These are phyloP conservation scores for Apantesis nais DNA, from an alignment of 2,888 invertebrate genomes.

Conservation along the genomic window DNA sequence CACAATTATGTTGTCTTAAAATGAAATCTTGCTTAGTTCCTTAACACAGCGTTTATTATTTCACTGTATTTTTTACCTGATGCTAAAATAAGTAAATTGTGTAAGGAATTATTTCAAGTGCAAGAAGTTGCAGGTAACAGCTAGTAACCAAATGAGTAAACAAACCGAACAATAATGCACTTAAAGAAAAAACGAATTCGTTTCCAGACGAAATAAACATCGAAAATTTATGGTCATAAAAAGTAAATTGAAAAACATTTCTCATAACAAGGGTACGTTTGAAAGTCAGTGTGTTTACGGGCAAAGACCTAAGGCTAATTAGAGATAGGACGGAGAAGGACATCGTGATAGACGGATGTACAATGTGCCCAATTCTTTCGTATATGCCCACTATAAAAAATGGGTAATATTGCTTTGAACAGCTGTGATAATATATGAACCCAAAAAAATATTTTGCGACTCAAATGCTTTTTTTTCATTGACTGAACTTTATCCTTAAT, in stretches of 20 bases:
- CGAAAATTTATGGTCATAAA: conserved; percentile 55
- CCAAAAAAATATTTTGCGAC: too few species aligned
- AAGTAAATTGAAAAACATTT: conserved; percentile 75
- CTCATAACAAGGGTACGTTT: conserved; percentile 71
- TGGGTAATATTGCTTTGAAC: not conserved
- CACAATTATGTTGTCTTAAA: too few species aligned
- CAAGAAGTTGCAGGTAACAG: not conserved
- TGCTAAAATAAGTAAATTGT: too few species aligned
- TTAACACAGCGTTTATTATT: too few species aligned
- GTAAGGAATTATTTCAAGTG: too few species aligned
- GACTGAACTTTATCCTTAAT: too few species aligned
- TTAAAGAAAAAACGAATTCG: not conserved
- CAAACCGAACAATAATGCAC: conserved; percentile 3
- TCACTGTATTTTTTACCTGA: too few species aligned
- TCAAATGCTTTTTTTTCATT: too few species aligned
- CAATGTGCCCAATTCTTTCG: conserved; percentile 26
- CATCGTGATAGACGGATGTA: conserved; percentile 41
- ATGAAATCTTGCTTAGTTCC: too few species aligned
- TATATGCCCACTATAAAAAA: conserved; percentile 8
- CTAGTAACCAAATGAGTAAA: not conserved
- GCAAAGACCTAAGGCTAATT: conserved; percentile 72
- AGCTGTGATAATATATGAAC: too few species aligned
- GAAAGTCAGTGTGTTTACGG: conserved; percentile 76
- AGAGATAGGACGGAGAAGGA: conserved; percentile 74
- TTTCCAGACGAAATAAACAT: conserved; percentile 29